Evolutionary conservation across 2,113 vertebrate species (phyloP), one percentile per base, ranked within the genome.

Genomic region (Thunnus thynnus): DNA sequence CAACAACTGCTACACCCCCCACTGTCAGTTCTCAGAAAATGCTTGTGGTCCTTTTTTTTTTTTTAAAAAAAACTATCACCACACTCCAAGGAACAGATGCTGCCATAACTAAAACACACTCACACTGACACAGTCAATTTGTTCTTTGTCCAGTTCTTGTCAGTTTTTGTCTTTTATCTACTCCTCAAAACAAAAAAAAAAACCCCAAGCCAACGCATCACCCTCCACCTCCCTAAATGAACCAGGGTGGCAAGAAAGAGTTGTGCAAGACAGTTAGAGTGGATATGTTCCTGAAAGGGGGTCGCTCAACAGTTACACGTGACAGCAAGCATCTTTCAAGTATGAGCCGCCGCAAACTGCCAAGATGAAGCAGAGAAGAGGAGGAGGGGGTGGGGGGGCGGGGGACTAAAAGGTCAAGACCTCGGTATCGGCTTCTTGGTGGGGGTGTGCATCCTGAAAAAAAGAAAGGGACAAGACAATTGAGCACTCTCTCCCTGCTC

Each of bases 401-500:
- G 51, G 62, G 83, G 84, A 57, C 58, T 61, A 55, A 44, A 51
- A 90, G 93, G 91, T 92, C 92, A 54, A 4, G n/a, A 84, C 89
- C 91, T 79, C 5, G 27, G 41, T 80, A 84, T 93, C 72, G 25
- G 84, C 92, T 88, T 81, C 66, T 88, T 86, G 56, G 83, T 84
- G 82, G 88, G 88, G 85, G 86, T 66, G 68, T 64, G 27, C 72
- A 56, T 66, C 77, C 75, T 32, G 7, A 60, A 85, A 84, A 22
- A 91, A 91, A 91, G 85, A 90, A 93, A 91, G 86, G 88, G 76
- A 85, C 60, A 25, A 90, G 87, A 94, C 91, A 94, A 90, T 92
- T 78, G 74, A 86, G 72, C 86, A 87, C 86, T 91, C 89, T 90
- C 86, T 90, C 83, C 46, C 41, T 41, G 52, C 36, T 0, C 68